These are phyloP conservation scores for Neuroscelio doddi DNA, from an alignment of 2,888 invertebrate species.

Conservation along the genomic window DNA sequence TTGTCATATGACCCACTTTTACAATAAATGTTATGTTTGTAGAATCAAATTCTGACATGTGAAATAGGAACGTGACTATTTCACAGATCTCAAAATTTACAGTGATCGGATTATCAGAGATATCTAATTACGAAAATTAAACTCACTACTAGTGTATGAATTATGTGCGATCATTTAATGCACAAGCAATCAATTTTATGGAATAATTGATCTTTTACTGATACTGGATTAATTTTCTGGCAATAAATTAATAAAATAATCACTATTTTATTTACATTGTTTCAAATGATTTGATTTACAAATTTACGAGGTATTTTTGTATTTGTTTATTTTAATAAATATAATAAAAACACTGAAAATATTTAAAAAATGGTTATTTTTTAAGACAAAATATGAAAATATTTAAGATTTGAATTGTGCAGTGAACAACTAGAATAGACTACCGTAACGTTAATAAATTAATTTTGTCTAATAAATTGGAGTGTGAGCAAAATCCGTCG, in stretches of 20 bases:
- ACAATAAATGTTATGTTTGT: neutral
- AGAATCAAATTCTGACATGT: neutral
- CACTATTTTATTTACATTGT: too few species aligned
- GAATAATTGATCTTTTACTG: neutral
- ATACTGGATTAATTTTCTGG: too few species aligned
- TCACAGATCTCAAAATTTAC: conserved; percentile 2
- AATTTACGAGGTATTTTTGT: too few species aligned
- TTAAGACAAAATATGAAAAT: too few species aligned
- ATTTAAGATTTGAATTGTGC: too few species aligned
- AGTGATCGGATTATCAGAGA: conserved; percentile 16
- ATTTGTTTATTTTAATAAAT: too few species aligned
- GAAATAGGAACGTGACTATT: conserved; percentile 4
- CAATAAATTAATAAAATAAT: too few species aligned
- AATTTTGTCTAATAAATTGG: conserved; percentile 36
- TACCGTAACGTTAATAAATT: conserved; percentile 29
- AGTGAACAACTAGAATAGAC: conserved; percentile 18
- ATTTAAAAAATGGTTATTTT: too few species aligned
- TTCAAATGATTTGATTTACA: too few species aligned
- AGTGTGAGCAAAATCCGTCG: conserved; percentile 23
- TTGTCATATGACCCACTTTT: conserved; percentile 4
- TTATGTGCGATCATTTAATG: conserved; percentile 18
- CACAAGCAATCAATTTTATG: neutral
- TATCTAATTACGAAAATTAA: conserved; percentile 22
- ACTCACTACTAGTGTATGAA: conserved; percentile 18
- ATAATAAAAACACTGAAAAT: too few species aligned